Base-by-base conservation (phyloP, 1,140 invertebrate genomes). In the Dendrolimus punctatus region DNA sequence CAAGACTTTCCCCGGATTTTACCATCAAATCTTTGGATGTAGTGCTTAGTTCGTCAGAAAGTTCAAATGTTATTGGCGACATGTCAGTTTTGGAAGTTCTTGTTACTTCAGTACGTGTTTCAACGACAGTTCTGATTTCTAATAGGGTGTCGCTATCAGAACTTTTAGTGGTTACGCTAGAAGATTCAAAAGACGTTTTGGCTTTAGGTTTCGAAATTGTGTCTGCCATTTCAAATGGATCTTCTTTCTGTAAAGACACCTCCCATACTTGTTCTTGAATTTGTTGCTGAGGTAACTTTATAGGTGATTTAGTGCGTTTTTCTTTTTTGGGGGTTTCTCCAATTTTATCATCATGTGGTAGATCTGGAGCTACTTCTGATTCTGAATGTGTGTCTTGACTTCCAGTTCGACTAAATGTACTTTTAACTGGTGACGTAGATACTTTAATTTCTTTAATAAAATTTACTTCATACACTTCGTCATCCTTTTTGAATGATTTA, bases 251-350 rank as follows among this genome's bases (percentile, higher is more conserved):
- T 8, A 91, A 71, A 37, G 91, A 88, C 39, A 91, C 89, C 85
- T 92, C 91, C 89, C 91, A 91, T 48, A 92, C 79, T 55, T 90
- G 90, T 60, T 91, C 89, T 65, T 90, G 84, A 56, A 91, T 80
- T 60, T 89, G 85, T 72, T 90, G 86, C 72, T 90, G 85, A 36
- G 89, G 87, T 69, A 89, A 78, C 66, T 90, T 85, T 40, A 91
- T 79, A 0, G 88, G 87, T 39, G 88, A 88, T 58, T 73, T 83
- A 38, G 49, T 50, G 8, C 40, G 53, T 67, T 74, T 84, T 57
- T 89, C 84, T 71, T 85, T 85, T 60, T 83, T 77, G 9, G 79
- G 73, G 6, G 74, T 76, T 42, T 85, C 76, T 48, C 60, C 64
- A 39, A 64, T 55, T 68, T 70, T 85, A 53, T 76, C 76, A 60